phyloP scores from a whole-genome alignment of 2,797 vertebrate species.

The Trachops cirrhosus region DNA sequence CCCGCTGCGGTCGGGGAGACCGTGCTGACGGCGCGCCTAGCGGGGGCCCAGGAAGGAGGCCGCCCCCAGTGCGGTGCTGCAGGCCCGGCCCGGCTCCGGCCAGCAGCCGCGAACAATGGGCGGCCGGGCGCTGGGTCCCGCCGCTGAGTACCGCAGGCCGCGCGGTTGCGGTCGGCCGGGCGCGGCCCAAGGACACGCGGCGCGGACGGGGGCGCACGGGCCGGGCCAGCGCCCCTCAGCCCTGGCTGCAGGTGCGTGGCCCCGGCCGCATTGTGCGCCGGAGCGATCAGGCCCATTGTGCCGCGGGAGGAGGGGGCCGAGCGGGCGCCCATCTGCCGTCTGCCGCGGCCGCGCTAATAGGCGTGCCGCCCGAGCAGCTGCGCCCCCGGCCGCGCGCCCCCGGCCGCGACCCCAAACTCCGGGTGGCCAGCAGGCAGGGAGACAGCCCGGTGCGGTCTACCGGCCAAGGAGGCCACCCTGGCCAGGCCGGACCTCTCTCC shows the following conservation, averaged over 20 bases:
- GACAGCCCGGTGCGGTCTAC: not conserved
- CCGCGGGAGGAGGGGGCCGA: conserved; percentile 56
- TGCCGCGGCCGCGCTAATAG: conserved; percentile 65
- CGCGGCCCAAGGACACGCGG: conserved; percentile 65
- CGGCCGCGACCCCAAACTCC: conserved; percentile 50
- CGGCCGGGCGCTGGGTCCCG: not conserved
- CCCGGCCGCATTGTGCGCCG: conserved; percentile 60
- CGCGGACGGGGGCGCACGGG: conserved; percentile 33
- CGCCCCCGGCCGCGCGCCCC: conserved; percentile 49
- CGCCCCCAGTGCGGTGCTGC: not conserved
- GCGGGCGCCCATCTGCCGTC: conserved; percentile 75
- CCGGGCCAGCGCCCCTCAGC: conserved; percentile 31
- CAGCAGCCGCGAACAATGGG: conserved; percentile 59
- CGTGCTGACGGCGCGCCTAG: not conserved
- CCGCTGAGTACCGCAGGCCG: not conserved
- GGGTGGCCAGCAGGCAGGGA: not conserved
- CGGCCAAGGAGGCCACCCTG: not conserved
- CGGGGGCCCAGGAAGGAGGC: not conserved
- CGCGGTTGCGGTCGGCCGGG: conserved; percentile 46
- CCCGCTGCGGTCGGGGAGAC: not conserved
- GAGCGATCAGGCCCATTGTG: conserved; percentile 67
- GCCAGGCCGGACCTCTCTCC: not conserved
- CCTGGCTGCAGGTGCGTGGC: conserved; percentile 55
- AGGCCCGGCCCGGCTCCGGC: conserved; percentile 11
- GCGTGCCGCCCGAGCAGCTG: conserved; percentile 70